Evolutionary conservation across 1,140 invertebrate species (phyloP), one percentile per base, ranked within the genome.

Genomic region (Trichoplusia ni): DNA sequence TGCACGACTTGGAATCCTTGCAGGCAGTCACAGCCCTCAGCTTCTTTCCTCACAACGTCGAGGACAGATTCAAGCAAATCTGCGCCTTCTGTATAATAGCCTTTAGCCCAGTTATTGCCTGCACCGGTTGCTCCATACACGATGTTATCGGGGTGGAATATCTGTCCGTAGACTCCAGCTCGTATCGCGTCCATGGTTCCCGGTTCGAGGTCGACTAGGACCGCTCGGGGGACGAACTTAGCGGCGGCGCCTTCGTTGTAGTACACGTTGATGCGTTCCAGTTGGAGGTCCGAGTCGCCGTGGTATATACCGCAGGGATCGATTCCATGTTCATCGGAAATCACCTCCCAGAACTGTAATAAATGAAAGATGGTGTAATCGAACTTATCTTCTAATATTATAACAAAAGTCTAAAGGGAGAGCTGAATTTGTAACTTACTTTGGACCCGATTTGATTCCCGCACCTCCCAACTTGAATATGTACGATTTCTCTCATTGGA

Each of bases 71-170:
- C 97, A 5, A 98, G 95, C 27, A 98, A 86, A 84, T 97, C 97
- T 14, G 97, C 97, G 0, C 97, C 96, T 91, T 98, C 97, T 18
- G 97, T 98, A 91, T 97, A 98, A 79, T 98, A 96, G 25, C 97
- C 97, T 89, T 98, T 97, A 31, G 97, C 97, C 97, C 94, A 95
- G 73, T 95, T 95, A 83, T 95, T 94, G 21, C 95, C 95, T 21
- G 96, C 95, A 2, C 97, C 96, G 0, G 78, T 67, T 0, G 56
- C n/a, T 0, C 83, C 81, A n/a, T 67, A 85, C 0, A 97, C 95
- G 76, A 97, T 97, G 81, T 97, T 97, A 82, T 97, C 96, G 0
- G 97, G 97, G 71, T 96, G 92, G 90, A 97, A 98, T 56, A 98
- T 94, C 73, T 97, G 94, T 21, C 97, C 97, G 79, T 95, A 82